Evolutionary conservation across 2,113 vertebrate genomes (phyloP).

Genomic region (Strigops habroptila): DNA sequence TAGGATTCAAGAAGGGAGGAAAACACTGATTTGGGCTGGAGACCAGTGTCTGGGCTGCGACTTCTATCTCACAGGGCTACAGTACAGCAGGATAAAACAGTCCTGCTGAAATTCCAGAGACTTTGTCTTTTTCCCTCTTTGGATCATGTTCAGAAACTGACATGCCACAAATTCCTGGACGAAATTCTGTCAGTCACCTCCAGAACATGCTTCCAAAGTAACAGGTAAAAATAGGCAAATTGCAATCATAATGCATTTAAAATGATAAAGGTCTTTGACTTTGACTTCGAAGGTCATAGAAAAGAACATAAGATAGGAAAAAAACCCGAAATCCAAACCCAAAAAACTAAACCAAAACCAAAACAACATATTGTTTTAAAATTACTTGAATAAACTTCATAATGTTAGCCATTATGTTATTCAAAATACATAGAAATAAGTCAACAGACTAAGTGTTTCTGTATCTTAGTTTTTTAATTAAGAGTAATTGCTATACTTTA

Average conservation of each 20-base stretch:
- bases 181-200: not conserved
- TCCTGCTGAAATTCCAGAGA: not conserved
- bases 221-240: not conserved
- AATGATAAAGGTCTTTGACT: not conserved
- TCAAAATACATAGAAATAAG: not conserved
- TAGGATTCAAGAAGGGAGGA: fast-evolving
- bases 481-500: not conserved
- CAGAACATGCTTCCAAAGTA: not conserved
- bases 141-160: not conserved
- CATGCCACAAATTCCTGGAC: not conserved
- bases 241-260: not conserved
- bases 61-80: not conserved
- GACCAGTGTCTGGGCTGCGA: not conserved
- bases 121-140: not conserved
- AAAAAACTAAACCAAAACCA: not conserved
- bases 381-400: not conserved
- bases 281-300: not conserved
- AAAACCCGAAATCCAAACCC: not conserved
- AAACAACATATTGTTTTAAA: not conserved
- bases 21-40: not conserved
- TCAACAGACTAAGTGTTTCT: not conserved
- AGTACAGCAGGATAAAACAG: fast-evolving
- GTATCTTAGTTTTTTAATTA: not conserved
- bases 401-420: not conserved
- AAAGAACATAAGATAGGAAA: not conserved